A percentile compares a stretch with the other conserved stretches of the same genome.
Evolutionary conservation across 2,888 invertebrate species (phyloP).

Genomic region (Clistopyga incitator): DNA sequence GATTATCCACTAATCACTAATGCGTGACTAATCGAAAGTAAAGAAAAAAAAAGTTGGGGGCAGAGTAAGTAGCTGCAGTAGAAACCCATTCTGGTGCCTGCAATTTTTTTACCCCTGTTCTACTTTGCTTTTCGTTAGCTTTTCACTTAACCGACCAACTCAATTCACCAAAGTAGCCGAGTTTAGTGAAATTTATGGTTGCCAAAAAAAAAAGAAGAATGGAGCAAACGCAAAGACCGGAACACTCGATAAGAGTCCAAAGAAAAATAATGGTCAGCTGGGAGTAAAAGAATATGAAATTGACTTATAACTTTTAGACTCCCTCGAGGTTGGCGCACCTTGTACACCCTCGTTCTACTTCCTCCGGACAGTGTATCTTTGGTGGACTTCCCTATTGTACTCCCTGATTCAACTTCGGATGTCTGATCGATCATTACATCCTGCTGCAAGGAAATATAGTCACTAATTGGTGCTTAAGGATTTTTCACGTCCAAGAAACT

Average conservation of each 20-base stretch:
- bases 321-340: background rate
- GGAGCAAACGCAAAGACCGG: slow-evolving; percentile 4
- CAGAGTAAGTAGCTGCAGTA: background rate
- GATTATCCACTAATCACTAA: no score
- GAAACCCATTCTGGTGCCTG: slow-evolving; percentile 18
- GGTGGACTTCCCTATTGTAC: background rate
- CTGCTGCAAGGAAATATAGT: background rate
- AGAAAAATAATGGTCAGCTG: slow-evolving; percentile 28
- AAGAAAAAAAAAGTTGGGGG: slow-evolving; percentile 49
- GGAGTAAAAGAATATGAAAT: slow-evolving; percentile 19
- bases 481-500: no score
- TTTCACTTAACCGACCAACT: slow-evolving; percentile 23
- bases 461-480: background rate
- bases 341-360: background rate
- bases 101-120: slow-evolving; percentile 7
- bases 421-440: background rate
- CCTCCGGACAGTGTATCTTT: background rate
- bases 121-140: slow-evolving; percentile 10
- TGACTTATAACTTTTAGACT: background rate
- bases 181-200: slow-evolving; percentile 21
- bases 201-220: background rate
- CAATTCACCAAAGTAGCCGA: slow-evolving; percentile 3
- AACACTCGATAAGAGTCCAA: background rate
- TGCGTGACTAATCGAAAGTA: slow-evolving; percentile 23
- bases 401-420: background rate